These are phyloP conservation scores for Yasuhikotakia modesta DNA, from an alignment of 2,797 vertebrate genomes.

Conservation along the genomic window DNA sequence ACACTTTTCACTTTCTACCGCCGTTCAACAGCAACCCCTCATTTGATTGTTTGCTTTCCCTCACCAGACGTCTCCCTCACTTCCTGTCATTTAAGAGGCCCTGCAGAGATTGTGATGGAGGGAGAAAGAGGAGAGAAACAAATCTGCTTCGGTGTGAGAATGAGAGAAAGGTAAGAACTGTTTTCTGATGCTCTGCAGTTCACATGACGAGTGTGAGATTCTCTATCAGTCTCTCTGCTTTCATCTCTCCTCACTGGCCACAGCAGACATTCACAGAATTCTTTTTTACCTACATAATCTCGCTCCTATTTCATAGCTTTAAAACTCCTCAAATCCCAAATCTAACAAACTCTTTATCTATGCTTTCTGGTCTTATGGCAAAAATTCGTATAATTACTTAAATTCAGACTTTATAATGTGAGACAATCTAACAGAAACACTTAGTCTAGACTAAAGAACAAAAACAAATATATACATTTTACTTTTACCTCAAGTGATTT, in stretches of 20 bases:
- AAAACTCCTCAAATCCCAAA: neutral
- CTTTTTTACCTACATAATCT: too few species aligned
- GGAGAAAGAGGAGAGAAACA: conserved; percentile 26
- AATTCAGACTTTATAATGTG: too few species aligned
- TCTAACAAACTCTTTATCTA: too few species aligned
- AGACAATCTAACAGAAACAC: too few species aligned
- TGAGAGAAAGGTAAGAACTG: conserved; percentile 33
- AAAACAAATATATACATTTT: too few species aligned
- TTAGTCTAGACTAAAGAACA: too few species aligned
- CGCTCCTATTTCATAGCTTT: neutral
- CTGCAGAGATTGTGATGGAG: conserved; percentile 48
- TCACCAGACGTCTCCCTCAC: conserved; percentile 53
- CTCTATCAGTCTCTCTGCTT: neutral
- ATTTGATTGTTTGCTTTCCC: conserved; percentile 53
- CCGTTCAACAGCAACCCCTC: conserved; percentile 43
- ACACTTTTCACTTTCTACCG: conserved; percentile 42
- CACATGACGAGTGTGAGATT: conserved; percentile 21
- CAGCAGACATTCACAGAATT: neutral
- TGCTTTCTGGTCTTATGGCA: too few species aligned
- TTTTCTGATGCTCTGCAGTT: conserved; percentile 27
- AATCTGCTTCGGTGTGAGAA: conserved; percentile 50
- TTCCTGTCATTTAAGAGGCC: conserved; percentile 57
- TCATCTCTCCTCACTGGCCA: neutral
- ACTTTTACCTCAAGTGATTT: too few species aligned
- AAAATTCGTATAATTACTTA: too few species aligned